Percentiles rank a stretch among this genome's conserved stretches.
Conservation (phyloP, 2,113 vertebrate genomes). For the Peromyscus californicus region DNA sequence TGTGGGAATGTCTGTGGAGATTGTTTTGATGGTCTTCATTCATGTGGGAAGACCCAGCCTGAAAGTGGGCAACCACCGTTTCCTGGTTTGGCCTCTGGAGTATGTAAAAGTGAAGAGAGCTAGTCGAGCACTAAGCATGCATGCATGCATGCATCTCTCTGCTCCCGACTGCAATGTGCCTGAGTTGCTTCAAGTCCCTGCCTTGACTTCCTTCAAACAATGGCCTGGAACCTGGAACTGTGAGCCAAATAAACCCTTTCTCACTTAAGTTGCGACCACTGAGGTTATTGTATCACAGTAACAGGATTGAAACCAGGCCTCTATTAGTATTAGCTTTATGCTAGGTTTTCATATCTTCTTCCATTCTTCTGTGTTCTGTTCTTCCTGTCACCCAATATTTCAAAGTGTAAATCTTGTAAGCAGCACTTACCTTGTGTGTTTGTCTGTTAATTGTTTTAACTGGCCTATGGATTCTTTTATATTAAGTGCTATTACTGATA, state of each 20-base stretch:
- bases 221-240: background rate
- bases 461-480: background rate
- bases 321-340: background rate
- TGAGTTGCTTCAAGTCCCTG: background rate
- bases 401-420: background rate
- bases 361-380: background rate
- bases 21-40: background rate
- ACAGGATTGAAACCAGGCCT: background rate
- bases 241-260: background rate
- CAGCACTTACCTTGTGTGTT: background rate
- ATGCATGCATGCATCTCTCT: background rate
- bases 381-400: background rate
- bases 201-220: too few relatives aligned
- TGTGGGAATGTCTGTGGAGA: background rate
- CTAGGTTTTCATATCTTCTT: background rate
- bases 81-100: background rate
- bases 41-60: background rate
- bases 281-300: background rate
- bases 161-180: background rate
- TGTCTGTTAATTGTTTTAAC: background rate
- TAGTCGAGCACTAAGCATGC: too few relatives aligned
- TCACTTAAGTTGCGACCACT: background rate
- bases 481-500: background rate
- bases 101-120: background rate
- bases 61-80: background rate